phyloP scores from a whole-genome alignment of 2,113 vertebrate species.

The Megatriorchis doriae region DNA sequence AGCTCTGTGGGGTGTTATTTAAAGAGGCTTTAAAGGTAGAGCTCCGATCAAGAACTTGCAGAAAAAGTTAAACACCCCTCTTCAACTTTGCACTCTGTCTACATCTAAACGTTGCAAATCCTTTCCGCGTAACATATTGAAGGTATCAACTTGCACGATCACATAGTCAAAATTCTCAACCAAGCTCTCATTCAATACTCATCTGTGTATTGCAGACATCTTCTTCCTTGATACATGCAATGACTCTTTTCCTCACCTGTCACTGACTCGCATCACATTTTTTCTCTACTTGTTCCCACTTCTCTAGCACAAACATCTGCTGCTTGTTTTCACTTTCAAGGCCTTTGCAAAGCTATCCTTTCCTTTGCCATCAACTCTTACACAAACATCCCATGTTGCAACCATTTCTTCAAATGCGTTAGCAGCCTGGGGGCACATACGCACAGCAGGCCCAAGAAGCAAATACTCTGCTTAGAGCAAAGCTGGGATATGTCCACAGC shows the following conservation, averaged over 20 bases:
- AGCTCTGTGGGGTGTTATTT: background rate
- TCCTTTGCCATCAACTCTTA: background rate
- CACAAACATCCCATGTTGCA: background rate
- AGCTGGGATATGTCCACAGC: background rate
- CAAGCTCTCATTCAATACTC: background rate
- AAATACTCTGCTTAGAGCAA: background rate
- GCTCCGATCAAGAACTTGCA: background rate
- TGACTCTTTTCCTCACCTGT: background rate
- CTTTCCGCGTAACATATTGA: background rate
- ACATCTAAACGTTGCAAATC: background rate
- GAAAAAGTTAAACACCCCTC: background rate
- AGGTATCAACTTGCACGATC: background rate
- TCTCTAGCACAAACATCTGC: background rate
- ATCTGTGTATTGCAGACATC: background rate
- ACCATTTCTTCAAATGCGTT: rapidly evolving
- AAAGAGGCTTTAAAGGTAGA: background rate
- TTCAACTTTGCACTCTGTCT: background rate
- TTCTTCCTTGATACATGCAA: background rate
- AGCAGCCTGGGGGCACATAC: background rate
- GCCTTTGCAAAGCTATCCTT: background rate
- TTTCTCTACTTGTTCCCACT: background rate
- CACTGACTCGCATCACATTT: background rate
- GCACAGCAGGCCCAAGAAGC: background rate
- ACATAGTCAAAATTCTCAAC: background rate
- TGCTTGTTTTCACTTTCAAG: background rate